Evolutionary conservation across 2,888 invertebrate genomes (phyloP).

Genomic region (Heteromyza rotundicornis): DNA sequence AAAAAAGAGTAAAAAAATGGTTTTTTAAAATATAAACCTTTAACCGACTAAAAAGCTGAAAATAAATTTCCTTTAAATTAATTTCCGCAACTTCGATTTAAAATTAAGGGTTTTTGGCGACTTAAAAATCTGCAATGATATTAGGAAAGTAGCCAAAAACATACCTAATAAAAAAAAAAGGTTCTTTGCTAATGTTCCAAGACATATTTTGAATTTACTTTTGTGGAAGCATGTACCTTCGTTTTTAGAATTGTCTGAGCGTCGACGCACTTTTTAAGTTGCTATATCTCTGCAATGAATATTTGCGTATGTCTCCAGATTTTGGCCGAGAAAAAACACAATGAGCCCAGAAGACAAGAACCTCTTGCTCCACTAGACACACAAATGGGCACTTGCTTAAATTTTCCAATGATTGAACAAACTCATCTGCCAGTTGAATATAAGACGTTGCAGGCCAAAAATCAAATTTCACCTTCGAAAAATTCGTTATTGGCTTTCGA

Average conservation of each 20-base stretch:
- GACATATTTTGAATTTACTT: slow-evolving; percentile 20
- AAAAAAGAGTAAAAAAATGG: too few species aligned
- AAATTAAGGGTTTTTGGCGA: too few species aligned
- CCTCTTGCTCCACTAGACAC: background rate
- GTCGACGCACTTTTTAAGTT: background rate
- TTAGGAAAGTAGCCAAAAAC: too few species aligned
- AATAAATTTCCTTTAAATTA: too few species aligned
- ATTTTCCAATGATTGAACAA: background rate
- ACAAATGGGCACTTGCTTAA: background rate
- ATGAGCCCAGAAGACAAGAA: background rate
- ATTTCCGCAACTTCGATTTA: too few species aligned
- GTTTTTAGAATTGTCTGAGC: slow-evolving; percentile 22
- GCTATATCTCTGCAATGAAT: slow-evolving; percentile 1
- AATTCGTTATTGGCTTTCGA: slow-evolving; percentile 21
- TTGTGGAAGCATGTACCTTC: slow-evolving; percentile 19
- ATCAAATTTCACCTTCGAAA: slow-evolving; percentile 7
- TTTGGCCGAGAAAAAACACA: background rate
- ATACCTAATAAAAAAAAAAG: too few species aligned
- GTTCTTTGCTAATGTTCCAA: too few species aligned
- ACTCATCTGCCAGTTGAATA: slow-evolving; percentile 8
- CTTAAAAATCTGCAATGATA: too few species aligned
- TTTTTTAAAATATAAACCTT: too few species aligned
- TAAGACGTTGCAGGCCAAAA: slow-evolving; percentile 7
- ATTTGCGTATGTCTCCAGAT: slow-evolving; percentile 6
- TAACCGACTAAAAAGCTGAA: too few species aligned